These are phyloP conservation scores for Orientallactaga bullata DNA, from an alignment of 2,113 vertebrate genomes.

Conservation along the genomic window DNA sequence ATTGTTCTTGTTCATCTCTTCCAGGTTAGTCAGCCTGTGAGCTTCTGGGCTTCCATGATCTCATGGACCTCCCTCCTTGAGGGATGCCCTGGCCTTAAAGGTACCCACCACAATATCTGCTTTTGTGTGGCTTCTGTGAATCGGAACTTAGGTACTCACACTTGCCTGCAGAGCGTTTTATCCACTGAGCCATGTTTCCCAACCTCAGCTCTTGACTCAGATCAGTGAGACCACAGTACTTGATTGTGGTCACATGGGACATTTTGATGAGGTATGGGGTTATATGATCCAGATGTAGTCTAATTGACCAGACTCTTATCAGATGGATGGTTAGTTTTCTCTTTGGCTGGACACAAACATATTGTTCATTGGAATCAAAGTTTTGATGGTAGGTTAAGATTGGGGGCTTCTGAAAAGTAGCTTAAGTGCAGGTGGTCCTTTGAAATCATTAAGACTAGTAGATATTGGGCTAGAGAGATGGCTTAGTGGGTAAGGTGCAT, in stretches of 20 bases:
- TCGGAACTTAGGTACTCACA: neutral
- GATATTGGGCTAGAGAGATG: too few species aligned
- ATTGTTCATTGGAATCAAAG: constrained; percentile 32
- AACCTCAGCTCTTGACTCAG: neutral
- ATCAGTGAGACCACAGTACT: neutral
- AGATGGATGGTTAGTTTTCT: neutral
- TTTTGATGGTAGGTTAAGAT: constrained; percentile 26
- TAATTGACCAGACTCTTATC: neutral
- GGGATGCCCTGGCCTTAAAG: too few species aligned
- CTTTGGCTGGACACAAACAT: neutral
- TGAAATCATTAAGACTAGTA: neutral
- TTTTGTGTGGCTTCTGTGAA: too few species aligned
- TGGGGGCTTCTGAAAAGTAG: constrained; percentile 17
- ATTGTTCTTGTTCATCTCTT: too few species aligned
- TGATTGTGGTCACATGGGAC: neutral
- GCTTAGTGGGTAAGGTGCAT: too few species aligned
- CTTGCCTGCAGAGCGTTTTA: neutral
- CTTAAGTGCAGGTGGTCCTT: neutral
- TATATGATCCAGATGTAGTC: neutral
- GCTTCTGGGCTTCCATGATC: too few species aligned
- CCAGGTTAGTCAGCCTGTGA: too few species aligned
- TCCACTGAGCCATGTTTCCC: too few species aligned
- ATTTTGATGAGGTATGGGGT: neutral
- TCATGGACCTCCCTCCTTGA: too few species aligned
- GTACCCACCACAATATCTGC: too few species aligned